phyloP scores from a whole-genome alignment of 2,888 invertebrate genomes.

The Archips xylosteana region DNA sequence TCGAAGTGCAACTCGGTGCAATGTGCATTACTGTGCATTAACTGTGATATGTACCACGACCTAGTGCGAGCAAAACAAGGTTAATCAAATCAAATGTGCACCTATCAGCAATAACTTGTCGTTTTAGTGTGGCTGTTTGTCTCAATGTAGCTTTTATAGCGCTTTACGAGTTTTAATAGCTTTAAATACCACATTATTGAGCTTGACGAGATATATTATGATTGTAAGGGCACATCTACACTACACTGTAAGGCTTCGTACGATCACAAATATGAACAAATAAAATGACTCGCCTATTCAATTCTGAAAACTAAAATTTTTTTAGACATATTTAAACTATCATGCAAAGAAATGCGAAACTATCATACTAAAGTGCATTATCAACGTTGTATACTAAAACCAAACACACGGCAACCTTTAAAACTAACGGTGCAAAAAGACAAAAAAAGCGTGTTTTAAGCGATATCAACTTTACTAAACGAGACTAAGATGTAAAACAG shows the following conservation, averaged over 20 bases:
- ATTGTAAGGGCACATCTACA: too few relatives aligned
- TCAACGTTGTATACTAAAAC: not conserved
- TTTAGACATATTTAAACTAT: not conserved
- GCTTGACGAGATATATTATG: too few relatives aligned
- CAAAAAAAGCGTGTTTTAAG: conserved; percentile 16
- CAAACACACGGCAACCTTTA: not conserved
- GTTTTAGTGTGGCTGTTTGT: conserved; percentile 7
- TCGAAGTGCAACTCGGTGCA: conserved; percentile 33
- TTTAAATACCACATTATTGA: not conserved
- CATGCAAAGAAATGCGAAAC: conserved; percentile 7
- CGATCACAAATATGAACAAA: too few relatives aligned
- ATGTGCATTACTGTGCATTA: conserved; percentile 35
- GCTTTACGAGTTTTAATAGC: not conserved
- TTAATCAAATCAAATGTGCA: conserved; percentile 38
- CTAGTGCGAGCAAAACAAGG: conserved; percentile 39
- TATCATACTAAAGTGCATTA: not conserved
- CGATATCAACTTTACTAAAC: conserved; percentile 8
- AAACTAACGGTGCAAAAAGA: conserved; percentile 18
- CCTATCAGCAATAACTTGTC: conserved; percentile 32
- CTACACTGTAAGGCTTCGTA: too few relatives aligned
- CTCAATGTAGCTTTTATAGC: not conserved
- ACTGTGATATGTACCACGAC: conserved; percentile 17
- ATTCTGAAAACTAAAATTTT: too few relatives aligned
- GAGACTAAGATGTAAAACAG: conserved; percentile 10
- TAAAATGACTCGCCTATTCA: too few relatives aligned